phyloP scores from a whole-genome alignment of 2,888 invertebrate genomes.

The Theodoxus fluviatilis region DNA sequence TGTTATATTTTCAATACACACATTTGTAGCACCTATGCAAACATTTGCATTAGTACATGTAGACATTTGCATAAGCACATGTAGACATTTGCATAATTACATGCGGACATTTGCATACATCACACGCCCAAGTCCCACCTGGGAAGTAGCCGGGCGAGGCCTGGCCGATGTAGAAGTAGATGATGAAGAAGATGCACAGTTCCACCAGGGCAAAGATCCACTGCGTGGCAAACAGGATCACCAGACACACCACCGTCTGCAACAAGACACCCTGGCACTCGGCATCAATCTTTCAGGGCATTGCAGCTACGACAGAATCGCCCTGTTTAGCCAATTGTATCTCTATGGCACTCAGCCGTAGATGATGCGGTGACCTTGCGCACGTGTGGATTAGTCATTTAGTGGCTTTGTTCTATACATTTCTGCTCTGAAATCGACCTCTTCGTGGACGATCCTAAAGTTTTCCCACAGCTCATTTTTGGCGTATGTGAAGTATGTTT shows the following conservation, averaged over 20 bases:
- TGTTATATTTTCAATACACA: not conserved
- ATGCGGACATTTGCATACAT: not conserved
- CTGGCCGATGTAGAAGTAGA: slow-evolving; percentile 93
- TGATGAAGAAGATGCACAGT: slow-evolving; percentile 79
- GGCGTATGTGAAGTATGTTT: no score
- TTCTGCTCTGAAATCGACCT: not conserved
- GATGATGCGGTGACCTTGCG: no score
- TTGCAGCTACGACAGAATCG: no score
- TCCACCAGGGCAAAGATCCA: slow-evolving; percentile 91
- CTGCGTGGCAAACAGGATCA: slow-evolving; percentile 91
- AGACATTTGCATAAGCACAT: not conserved
- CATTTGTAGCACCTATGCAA: not conserved
- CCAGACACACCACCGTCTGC: slow-evolving; percentile 84
- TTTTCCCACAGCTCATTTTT: no score
- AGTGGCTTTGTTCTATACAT: not conserved
- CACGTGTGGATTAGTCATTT: no score
- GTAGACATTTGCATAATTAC: not conserved
- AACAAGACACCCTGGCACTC: slow-evolving; percentile 59
- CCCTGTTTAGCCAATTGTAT: no score
- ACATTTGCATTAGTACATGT: not conserved
- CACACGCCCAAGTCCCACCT: slow-evolving; percentile 67
- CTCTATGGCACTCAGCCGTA: no score
- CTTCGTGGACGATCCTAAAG: no score
- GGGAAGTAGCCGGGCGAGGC: slow-evolving; percentile 95
- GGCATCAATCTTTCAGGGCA: no score